Conservation (phyloP, 2,888 invertebrate genomes). For the Tethea ocularis region DNA sequence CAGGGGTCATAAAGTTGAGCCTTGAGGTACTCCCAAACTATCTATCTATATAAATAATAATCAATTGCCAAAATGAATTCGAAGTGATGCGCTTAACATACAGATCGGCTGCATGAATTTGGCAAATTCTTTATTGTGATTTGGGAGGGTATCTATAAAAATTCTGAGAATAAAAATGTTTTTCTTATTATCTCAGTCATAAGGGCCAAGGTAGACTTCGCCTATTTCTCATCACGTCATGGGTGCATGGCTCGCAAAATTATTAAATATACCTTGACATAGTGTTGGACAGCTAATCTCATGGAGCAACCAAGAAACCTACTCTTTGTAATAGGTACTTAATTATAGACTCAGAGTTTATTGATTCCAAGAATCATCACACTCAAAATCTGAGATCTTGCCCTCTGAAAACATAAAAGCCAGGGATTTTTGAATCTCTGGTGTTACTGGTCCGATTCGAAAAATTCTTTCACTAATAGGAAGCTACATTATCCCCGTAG, state of each 20-base stretch:
- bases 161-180: conserved; percentile 6
- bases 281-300: conserved; percentile 18
- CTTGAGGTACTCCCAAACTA: background rate
- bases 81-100: too few relatives aligned
- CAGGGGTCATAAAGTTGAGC: background rate
- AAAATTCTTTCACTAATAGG: too few relatives aligned
- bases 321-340: conserved; percentile 22
- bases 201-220: conserved; percentile 23
- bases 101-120: too few relatives aligned
- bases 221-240: conserved; percentile 30
- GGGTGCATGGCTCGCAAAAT: conserved; percentile 49
- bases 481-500: too few relatives aligned
- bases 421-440: too few relatives aligned
- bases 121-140: too few relatives aligned
- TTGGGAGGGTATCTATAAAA: too few relatives aligned
- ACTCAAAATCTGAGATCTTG: too few relatives aligned
- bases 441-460: too few relatives aligned
- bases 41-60: too few relatives aligned
- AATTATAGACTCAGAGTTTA: conserved; percentile 19
- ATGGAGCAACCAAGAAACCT: conserved; percentile 14
- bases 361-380: background rate
- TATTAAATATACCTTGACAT: conserved; percentile 58
- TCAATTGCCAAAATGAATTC: too few relatives aligned
- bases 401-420: too few relatives aligned
- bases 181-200: conserved; percentile 14